A percentile compares a stretch with the other conserved stretches of the same genome.
phyloP scores from a whole-genome alignment of 2,888 invertebrate genomes.

The Agrypnus murinus region DNA sequence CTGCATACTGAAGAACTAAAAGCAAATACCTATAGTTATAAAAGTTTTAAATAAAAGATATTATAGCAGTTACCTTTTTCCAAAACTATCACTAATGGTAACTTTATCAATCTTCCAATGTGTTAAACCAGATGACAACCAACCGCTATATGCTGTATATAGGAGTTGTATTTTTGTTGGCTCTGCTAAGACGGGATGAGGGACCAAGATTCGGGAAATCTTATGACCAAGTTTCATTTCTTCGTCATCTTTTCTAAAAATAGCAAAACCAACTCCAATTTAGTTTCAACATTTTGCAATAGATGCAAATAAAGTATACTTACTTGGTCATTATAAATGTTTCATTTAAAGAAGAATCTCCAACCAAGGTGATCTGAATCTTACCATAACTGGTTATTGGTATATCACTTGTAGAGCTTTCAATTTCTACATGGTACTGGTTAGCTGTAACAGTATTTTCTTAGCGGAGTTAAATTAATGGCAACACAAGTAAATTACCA shows the following conservation, averaged over 20 bases:
- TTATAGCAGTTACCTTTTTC: constrained; percentile 86
- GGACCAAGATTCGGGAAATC: constrained; percentile 88
- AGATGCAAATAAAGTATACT: constrained; percentile 60
- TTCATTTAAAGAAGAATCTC: constrained; percentile 88
- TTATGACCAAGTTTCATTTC: constrained; percentile 82
- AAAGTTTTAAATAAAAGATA: too few species aligned
- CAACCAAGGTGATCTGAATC: constrained; percentile 85
- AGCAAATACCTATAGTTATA: constrained; percentile 54
- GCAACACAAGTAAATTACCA: constrained; percentile 72
- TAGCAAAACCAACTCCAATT: too few species aligned
- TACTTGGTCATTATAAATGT: constrained; percentile 91
- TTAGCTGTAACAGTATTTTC: constrained; percentile 86
- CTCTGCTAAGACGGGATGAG: constrained; percentile 89
- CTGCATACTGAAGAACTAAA: constrained; percentile 89
- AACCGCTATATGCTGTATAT: constrained; percentile 92
- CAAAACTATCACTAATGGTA: constrained; percentile 88
- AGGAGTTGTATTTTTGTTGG: constrained; percentile 83
- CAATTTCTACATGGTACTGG: constrained; percentile 89
- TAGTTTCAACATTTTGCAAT: not conserved
- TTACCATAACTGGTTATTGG: constrained; percentile 86
- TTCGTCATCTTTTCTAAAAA: constrained; percentile 84
- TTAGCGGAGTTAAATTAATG: too few species aligned
- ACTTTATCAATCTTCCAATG: constrained; percentile 89
- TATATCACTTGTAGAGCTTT: constrained; percentile 80
- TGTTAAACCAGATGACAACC: constrained; percentile 89